phyloP scores from a whole-genome alignment of 2,797 vertebrate species.

The Myotis planiceps region DNA sequence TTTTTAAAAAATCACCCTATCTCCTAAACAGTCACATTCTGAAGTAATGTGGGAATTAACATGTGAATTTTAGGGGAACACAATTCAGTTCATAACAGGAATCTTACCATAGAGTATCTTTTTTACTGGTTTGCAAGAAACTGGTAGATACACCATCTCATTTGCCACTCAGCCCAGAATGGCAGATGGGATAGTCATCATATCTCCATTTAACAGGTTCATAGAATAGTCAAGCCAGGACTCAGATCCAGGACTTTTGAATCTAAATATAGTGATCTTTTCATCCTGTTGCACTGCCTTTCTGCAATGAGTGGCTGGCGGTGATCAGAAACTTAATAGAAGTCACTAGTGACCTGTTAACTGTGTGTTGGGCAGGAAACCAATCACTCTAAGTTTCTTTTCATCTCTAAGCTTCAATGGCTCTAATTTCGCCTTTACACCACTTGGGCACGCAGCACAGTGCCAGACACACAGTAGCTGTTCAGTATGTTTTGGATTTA shows the following conservation, averaged over 20 bases:
- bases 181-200: not conserved
- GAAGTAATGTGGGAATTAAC: not conserved
- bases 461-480: not conserved
- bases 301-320: not conserved
- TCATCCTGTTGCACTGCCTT: not conserved
- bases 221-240: not conserved
- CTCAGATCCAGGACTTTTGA: not conserved
- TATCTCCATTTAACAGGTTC: not conserved
- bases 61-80: not conserved
- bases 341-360: not conserved
- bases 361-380: not conserved
- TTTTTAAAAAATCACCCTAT: not conserved
- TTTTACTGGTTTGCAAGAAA: not conserved
- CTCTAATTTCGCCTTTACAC: not conserved
- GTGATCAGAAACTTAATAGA: not conserved
- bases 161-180: not conserved
- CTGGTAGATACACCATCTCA: not conserved
- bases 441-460: not conserved
- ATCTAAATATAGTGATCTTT: not conserved
- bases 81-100: too few species aligned
- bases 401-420: not conserved
- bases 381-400: not conserved
- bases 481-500: not conserved
- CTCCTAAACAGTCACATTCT: not conserved
- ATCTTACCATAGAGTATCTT: not conserved